Evolutionary conservation across 2,797 vertebrate species (phyloP).

Genomic region (Acanthopagrus latus): DNA sequence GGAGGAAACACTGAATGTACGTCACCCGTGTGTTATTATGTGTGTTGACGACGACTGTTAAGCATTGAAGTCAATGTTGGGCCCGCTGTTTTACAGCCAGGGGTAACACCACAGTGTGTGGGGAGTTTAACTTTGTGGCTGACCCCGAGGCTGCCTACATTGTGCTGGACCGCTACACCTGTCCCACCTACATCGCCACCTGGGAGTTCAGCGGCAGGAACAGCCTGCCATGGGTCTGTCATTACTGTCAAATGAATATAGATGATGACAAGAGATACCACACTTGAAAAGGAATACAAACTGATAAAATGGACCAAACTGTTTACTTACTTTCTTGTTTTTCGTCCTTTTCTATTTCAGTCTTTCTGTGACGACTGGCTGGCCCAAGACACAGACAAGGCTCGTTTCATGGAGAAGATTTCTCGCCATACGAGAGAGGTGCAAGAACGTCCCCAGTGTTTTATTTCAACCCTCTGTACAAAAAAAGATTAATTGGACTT

Average conservation of each 20-base stretch:
- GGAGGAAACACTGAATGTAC: slow-evolving; percentile 83
- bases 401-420: slow-evolving; percentile 43
- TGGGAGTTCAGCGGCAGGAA: slow-evolving; percentile 83
- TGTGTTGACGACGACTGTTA: background rate
- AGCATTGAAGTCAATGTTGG: background rate
- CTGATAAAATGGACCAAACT: background rate
- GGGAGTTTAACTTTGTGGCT: slow-evolving; percentile 85
- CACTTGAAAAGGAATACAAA: background rate
- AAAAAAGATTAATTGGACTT: background rate
- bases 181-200: slow-evolving; percentile 81
- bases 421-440: slow-evolving; percentile 3
- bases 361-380: slow-evolving; percentile 49
- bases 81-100: slow-evolving; percentile 63
- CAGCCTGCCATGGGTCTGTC: slow-evolving; percentile 76
- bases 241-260: no score
- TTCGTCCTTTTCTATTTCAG: slow-evolving; percentile 20
- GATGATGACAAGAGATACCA: background rate
- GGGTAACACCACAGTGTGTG: slow-evolving; percentile 82
- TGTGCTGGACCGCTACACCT: slow-evolving; percentile 81
- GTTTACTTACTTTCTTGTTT: background rate
- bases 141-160: slow-evolving; percentile 85
- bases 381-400: slow-evolving; percentile 35
- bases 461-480: background rate
- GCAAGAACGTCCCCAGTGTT: background rate
- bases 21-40: slow-evolving; percentile 7